Evolutionary conservation across 2,113 vertebrate species (phyloP).

Genomic region (Cottus gobio): DNA sequence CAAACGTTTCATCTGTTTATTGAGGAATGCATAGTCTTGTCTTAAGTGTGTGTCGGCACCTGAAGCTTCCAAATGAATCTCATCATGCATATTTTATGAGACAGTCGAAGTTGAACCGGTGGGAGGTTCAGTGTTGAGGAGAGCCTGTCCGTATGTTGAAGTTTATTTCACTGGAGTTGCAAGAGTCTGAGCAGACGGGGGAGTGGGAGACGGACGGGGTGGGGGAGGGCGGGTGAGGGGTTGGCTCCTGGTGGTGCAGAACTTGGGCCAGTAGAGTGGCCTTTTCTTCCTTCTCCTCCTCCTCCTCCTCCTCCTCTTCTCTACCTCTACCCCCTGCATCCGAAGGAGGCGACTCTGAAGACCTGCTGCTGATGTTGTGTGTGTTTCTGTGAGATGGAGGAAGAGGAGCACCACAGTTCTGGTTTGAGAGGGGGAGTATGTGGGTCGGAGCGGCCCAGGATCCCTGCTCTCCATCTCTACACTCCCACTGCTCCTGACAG

Average conservation of each 20-base stretch:
- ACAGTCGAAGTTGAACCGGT: conserved; percentile 9
- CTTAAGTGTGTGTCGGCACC: conserved; percentile 23
- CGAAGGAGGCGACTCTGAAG: conserved; percentile 20
- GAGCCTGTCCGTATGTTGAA: conserved; percentile 69
- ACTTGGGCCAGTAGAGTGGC: conserved; percentile 80
- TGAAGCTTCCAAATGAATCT: conserved; percentile 44
- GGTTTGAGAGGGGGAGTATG: conserved; percentile 46
- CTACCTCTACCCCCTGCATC: conserved; percentile 26
- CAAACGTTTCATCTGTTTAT: conserved; percentile 42
- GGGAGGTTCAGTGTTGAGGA: conserved; percentile 73
- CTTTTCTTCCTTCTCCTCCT: conserved; percentile 43
- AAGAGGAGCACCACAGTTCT: conserved; percentile 35
- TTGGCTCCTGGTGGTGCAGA: conserved; percentile 81
- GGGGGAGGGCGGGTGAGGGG: conserved; percentile 64
- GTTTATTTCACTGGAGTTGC: conserved; percentile 81
- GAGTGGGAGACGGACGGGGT: conserved; percentile 67
- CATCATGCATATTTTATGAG: conserved; percentile 61
- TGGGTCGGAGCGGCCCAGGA: conserved; percentile 52
- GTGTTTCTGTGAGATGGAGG: conserved; percentile 44
- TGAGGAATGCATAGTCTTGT: conserved; percentile 58
- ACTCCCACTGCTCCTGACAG: conserved; percentile 57
- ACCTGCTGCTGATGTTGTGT: conserved; percentile 48
- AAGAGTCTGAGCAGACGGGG: conserved; percentile 82
- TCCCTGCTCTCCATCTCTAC: conserved; percentile 53
- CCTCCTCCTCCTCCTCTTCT: conserved; percentile 75